phyloP scores from a whole-genome alignment of 2,797 vertebrate species.

The Sebastes melanostomus region DNA sequence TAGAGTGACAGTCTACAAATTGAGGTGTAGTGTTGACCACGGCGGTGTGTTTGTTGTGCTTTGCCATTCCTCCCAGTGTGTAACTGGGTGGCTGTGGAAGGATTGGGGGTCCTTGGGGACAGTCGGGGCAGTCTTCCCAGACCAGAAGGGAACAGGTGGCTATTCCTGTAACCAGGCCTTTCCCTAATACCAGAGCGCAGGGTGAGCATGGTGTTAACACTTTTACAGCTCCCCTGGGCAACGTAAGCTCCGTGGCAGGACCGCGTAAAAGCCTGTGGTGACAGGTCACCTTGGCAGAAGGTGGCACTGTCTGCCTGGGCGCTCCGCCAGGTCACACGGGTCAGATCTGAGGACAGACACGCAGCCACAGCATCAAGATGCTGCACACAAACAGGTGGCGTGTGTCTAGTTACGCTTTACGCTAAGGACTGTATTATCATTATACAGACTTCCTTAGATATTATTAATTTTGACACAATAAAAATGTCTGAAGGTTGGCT shows the following conservation, averaged over 20 bases:
- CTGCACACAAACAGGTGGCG: conserved; percentile 46
- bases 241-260: conserved; percentile 56
- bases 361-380: conserved; percentile 22
- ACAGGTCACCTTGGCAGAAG: conserved; percentile 81
- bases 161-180: conserved; percentile 64
- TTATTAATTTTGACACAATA: neutral
- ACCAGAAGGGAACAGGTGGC: conserved; percentile 77
- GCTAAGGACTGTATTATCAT: neutral
- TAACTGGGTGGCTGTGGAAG: conserved; percentile 28
- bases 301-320: conserved; percentile 47
- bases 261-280: conserved; percentile 74
- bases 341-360: conserved; percentile 56
- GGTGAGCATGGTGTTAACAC: conserved; percentile 77
- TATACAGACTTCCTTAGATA: neutral
- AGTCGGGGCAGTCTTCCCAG: conserved; percentile 44
- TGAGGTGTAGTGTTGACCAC: neutral
- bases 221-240: conserved; percentile 82
- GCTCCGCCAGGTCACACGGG: conserved; percentile 37
- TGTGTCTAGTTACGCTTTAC: neutral
- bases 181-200: conserved; percentile 53
- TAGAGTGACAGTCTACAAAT: conserved; percentile 11
- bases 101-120: conserved; percentile 36
- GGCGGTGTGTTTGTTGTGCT: conserved; percentile 39
- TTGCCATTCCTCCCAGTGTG: conserved; percentile 26
- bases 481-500: neutral